These are phyloP conservation scores for Amblyjoppa proteus DNA, from an alignment of 2,888 invertebrate genomes.

Conservation along the genomic window DNA sequence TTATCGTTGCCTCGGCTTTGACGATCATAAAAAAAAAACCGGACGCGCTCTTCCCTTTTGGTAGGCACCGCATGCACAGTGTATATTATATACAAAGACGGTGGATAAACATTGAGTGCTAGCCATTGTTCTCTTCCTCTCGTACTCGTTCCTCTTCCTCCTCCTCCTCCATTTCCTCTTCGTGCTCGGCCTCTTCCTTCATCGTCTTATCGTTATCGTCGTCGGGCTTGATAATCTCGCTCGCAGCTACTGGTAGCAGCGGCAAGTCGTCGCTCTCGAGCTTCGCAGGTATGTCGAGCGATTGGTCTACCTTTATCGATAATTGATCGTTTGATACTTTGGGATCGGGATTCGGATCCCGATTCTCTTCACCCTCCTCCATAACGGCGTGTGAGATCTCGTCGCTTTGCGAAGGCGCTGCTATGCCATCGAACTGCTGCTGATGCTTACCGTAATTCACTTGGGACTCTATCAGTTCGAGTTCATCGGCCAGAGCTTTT, in stretches of 20 bases:
- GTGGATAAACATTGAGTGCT: conserved; percentile 72
- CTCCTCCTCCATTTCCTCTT: conserved; percentile 64
- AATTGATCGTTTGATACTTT: conserved; percentile 55
- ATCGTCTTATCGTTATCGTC: conserved; percentile 68
- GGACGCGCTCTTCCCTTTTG: conserved; percentile 24
- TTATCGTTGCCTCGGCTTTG: neutral
- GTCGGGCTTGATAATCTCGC: conserved; percentile 33
- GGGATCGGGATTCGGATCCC: conserved; percentile 81
- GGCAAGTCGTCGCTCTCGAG: conserved; percentile 42
- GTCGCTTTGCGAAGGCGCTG: conserved; percentile 65
- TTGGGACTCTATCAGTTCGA: conserved; percentile 81
- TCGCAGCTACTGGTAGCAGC: conserved; percentile 42
- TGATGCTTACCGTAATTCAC: conserved; percentile 78
- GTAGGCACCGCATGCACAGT: conserved; percentile 38
- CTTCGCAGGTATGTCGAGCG: conserved; percentile 48
- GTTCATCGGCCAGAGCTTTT: conserved; percentile 78
- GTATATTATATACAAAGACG: conserved; percentile 71
- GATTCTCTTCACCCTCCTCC: conserved; percentile 81
- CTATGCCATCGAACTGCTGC: conserved; percentile 75
- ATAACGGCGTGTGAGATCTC: conserved; percentile 64
- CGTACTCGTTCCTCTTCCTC: conserved; percentile 70
- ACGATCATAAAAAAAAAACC: conserved; percentile 22
- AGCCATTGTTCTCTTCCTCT: conserved; percentile 80
- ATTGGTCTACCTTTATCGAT: conserved; percentile 47
- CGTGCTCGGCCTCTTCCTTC: conserved; percentile 66